Conservation (phyloP, 2,113 vertebrate genomes). For the Chlamydotis undulata region DNA sequence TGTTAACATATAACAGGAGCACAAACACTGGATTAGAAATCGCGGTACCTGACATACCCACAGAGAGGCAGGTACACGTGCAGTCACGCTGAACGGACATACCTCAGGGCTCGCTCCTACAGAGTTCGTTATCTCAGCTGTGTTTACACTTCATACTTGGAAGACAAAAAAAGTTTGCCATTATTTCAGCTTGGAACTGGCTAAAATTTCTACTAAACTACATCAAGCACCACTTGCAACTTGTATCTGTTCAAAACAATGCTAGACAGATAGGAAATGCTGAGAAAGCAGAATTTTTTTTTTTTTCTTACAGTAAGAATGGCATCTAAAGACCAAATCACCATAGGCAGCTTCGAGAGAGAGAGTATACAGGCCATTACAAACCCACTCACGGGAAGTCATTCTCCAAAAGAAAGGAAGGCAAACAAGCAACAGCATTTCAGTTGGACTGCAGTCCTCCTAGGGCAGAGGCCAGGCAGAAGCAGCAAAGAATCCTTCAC, state of each 20-base stretch:
- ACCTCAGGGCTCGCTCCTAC: background rate
- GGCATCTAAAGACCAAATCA: background rate
- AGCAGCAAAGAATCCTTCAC: background rate
- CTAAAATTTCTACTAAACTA: background rate
- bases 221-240: background rate
- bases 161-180: background rate
- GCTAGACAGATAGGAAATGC: background rate
- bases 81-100: background rate
- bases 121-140: background rate
- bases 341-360: background rate
- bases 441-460: background rate
- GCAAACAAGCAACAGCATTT: background rate
- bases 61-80: background rate
- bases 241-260: background rate
- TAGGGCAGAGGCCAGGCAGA: background rate
- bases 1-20: background rate
- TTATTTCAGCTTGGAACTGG: background rate
- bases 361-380: background rate
- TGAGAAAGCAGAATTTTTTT: background rate
- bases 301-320: background rate
- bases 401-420: background rate
- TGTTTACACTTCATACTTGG: background rate
- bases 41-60: background rate
- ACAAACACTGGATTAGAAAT: background rate
- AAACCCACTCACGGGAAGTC: background rate